Evolutionary conservation across 2,888 invertebrate species (phyloP).

Genomic region (Abrostola tripartita): DNA sequence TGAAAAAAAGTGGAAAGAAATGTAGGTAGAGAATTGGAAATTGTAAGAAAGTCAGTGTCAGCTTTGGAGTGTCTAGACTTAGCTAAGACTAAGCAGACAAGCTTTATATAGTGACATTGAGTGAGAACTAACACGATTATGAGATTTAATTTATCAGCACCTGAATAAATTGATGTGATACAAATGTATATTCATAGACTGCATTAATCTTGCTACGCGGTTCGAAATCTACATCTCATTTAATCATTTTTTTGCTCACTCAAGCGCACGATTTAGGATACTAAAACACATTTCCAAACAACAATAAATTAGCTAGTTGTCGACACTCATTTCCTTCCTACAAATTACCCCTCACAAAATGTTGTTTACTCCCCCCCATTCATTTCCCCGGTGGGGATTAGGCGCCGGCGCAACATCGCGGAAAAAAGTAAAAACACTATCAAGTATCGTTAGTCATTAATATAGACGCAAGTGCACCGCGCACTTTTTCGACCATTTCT

Average conservation of each 20-base stretch:
- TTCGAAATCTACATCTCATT: background rate
- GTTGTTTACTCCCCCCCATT: conserved; percentile 70
- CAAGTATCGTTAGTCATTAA: conserved; percentile 81
- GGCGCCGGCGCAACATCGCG: conserved; percentile 75
- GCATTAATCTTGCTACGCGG: background rate
- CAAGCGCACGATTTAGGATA: conserved; percentile 11
- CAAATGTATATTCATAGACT: too few relatives aligned
- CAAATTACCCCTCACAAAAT: conserved; percentile 58
- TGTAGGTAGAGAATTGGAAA: background rate
- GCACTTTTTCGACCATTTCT: conserved; percentile 81
- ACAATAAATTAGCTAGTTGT: conserved; percentile 36
- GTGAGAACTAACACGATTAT: too few relatives aligned
- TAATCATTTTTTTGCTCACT: conserved; percentile 22
- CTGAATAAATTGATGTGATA: too few relatives aligned
- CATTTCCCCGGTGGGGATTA: conserved; percentile 83
- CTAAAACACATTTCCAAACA: conserved; percentile 17
- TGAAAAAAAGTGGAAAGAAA: background rate
- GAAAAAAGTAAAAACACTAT: conserved; percentile 86
- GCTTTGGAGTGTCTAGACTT: background rate
- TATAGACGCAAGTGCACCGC: conserved; percentile 72
- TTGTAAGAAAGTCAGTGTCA: conserved; percentile 1
- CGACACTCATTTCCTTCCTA: conserved; percentile 48
- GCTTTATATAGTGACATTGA: background rate
- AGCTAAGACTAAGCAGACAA: background rate
- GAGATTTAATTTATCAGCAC: too few relatives aligned